These are phyloP conservation scores for Dryadula phaetusa DNA, from an alignment of 2,888 invertebrate genomes.

Conservation along the genomic window DNA sequence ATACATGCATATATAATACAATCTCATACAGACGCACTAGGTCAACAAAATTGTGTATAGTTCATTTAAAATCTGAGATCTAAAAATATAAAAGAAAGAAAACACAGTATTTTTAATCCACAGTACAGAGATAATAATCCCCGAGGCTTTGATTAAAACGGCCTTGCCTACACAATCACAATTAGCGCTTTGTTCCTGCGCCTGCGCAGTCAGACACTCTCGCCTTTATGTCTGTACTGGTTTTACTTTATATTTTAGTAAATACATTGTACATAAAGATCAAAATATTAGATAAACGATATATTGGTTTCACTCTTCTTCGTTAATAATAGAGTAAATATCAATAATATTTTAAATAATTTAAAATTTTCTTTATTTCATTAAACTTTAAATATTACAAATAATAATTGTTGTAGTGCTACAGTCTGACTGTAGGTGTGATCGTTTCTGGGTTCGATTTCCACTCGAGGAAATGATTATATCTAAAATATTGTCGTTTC, in stretches of 20 bases:
- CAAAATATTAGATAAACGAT: no score
- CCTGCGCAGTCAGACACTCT: constrained; percentile 24
- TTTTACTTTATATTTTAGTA: background rate
- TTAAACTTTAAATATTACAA: no score
- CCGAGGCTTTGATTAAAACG: constrained; percentile 51
- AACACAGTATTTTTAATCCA: constrained; percentile 14
- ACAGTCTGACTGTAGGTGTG: no score
- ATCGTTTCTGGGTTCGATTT: no score
- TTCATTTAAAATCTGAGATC: constrained; percentile 2
- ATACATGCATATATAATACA: no score
- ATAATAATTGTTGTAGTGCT: no score
- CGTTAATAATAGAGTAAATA: no score
- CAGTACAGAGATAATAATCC: constrained; percentile 48
- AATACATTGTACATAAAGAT: background rate
- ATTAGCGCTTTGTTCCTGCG: constrained; percentile 49
- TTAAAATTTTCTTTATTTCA: no score
- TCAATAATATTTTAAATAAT: no score
- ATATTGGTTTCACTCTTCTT: no score
- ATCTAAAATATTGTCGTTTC: no score
- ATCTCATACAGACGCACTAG: background rate
- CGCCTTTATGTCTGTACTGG: background rate
- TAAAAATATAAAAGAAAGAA: constrained; percentile 16
- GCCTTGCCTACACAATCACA: constrained; percentile 51
- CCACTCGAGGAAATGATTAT: no score
- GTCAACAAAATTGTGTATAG: background rate